Percentiles rank a stretch among this genome's conserved stretches.
Evolutionary conservation across 1,140 invertebrate species (phyloP).

Genomic region (Pogonomyrmex barbatus): DNA sequence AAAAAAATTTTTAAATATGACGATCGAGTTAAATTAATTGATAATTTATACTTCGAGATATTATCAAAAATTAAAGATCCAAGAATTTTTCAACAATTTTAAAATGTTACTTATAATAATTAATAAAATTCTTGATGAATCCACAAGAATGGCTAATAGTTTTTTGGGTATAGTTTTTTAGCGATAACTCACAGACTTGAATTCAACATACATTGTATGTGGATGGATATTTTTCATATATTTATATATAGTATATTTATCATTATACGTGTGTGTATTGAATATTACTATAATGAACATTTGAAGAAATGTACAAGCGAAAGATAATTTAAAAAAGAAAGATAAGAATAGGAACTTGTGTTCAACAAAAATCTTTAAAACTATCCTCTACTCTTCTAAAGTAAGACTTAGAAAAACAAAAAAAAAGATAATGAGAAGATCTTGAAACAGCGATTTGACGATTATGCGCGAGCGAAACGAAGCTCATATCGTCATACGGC

Average conservation of each 20-base stretch:
- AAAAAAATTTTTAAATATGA: neutral
- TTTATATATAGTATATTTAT: too few relatives aligned
- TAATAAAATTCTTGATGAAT: neutral
- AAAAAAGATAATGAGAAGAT: neutral
- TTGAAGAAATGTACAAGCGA: neutral
- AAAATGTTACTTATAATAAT: neutral
- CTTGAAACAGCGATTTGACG: constrained; percentile 27
- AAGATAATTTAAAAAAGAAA: neutral
- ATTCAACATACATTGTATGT: neutral
- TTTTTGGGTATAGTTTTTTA: too few relatives aligned
- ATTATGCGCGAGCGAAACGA: constrained; percentile 35
- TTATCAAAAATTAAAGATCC: neutral
- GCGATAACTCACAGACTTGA: too few relatives aligned
- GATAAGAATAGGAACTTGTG: neutral
- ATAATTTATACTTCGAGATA: neutral
- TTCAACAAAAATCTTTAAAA: constrained; percentile 8
- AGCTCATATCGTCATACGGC: constrained; percentile 43
- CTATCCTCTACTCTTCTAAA: neutral
- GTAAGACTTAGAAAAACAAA: neutral
- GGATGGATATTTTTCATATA: too few relatives aligned
- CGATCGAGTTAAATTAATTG: neutral
- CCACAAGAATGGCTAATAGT: too few relatives aligned
- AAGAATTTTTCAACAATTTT: neutral
- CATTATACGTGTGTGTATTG: too few relatives aligned
- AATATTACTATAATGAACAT: neutral